Evolutionary conservation across 2,888 invertebrate species (phyloP).

Genomic region (Meghimatium bilineatum): DNA sequence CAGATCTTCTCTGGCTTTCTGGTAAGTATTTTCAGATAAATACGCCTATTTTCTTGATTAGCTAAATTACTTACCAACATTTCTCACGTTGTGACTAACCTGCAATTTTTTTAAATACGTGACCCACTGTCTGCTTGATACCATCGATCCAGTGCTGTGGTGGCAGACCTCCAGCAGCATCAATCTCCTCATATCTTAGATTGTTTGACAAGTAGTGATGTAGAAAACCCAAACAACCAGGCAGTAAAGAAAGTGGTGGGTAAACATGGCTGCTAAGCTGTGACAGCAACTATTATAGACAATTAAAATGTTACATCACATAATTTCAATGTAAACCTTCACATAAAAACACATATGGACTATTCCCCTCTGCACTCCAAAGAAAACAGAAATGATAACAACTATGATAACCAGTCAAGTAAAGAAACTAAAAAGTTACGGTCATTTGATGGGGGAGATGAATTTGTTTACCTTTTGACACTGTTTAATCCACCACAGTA

Average conservation of each 20-base stretch:
- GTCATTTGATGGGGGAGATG: too few species aligned
- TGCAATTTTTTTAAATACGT: constrained; percentile 49
- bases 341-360: too few species aligned
- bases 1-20: too few species aligned
- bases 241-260: constrained; percentile 53
- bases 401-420: too few species aligned
- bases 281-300: constrained; percentile 40
- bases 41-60: too few species aligned
- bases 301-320: background rate
- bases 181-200: constrained; percentile 51
- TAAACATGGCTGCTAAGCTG: constrained; percentile 39
- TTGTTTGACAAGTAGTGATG: constrained; percentile 52
- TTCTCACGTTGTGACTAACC: constrained; percentile 44
- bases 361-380: too few species aligned
- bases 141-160: constrained; percentile 56
- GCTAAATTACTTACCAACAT: too few species aligned
- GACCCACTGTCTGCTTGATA: constrained; percentile 52
- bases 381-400: too few species aligned
- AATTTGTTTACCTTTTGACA: too few species aligned
- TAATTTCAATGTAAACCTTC: background rate
- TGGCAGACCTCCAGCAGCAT: constrained; percentile 55
- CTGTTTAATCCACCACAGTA: too few species aligned
- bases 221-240: constrained; percentile 58
- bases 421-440: too few species aligned
- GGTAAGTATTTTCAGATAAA: too few species aligned